Evolutionary conservation across 2,888 invertebrate species (phyloP), one percentile per base, ranked within the genome.

Genomic region (Drosophila buzzatii): DNA sequence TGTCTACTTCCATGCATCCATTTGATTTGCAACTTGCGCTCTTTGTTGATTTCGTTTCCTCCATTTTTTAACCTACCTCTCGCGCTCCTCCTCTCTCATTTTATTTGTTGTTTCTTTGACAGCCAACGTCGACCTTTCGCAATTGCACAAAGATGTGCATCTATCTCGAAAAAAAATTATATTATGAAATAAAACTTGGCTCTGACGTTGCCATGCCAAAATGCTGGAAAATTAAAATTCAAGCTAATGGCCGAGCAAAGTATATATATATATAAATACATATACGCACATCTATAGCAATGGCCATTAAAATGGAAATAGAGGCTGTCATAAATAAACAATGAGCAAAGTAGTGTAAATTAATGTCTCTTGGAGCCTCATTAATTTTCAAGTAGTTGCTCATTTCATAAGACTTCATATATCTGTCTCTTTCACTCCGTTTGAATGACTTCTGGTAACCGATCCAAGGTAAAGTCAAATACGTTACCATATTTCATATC

Each of bases 1-100:
- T 16, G 39, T 20, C 27, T 52, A 59, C 53, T 49, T 45, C 42
- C 45, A 56, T 64, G 64, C 59, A 64, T 55, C 62, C 53, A 70
- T 85, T 79, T 87, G 83, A 87, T 86, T 87, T 86, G 82, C 79
- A 72, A 65, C 74, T 86, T 76, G 86, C 76, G 60, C 82, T 70
- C 68, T 86, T 76, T 79, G 85, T 76, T 72, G 82, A 74, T 75
- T 81, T 65, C 14, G 44, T 57, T 47, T 51, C 39, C 58, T 52
- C 6, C 37, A 39, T 39, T 39, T 39, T 39, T 3, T 0, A 16
- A 2, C 5, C 8, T 33, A 23, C 12, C 18, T 45, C 14, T 23
- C 12, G 4, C 16, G 27, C 16, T 35, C n/a, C 27, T 31, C 3
- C n/a, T 42, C 12, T 14, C 33, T 44, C 49, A 68, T 81, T 78